Conservation (phyloP, 1,140 invertebrate genomes). For the Cyphomyrmex costatus region DNA sequence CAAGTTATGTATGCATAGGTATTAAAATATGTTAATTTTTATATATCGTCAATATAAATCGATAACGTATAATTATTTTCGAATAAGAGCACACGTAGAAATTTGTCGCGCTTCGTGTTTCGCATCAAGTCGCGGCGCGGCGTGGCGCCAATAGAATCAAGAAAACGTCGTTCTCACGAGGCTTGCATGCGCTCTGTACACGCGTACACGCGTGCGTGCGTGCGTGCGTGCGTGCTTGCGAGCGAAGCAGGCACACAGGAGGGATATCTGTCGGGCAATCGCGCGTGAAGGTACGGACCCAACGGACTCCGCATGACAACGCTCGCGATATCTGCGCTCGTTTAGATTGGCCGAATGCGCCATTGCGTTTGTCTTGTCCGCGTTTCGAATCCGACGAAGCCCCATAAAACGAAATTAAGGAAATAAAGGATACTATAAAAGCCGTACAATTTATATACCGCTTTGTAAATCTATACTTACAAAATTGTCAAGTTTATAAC, state of each 20-base stretch:
- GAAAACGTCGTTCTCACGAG: slow-evolving; percentile 79
- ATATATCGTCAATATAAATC: not conserved
- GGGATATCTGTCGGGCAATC: slow-evolving; percentile 67
- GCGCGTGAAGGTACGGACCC: slow-evolving; percentile 73
- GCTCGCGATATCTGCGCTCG: slow-evolving; percentile 64
- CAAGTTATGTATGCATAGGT: too few relatives aligned
- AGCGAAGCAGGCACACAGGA: slow-evolving; percentile 44
- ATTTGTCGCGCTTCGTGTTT: slow-evolving; percentile 71
- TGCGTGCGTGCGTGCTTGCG: slow-evolving; percentile 66
- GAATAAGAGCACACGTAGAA: slow-evolving; percentile 44
- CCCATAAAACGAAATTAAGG: not conserved
- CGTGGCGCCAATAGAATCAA: slow-evolving; percentile 75
- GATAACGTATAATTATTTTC: not conserved
- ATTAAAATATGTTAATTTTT: too few relatives aligned
- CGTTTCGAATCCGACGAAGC: not conserved
- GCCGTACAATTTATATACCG: not conserved
- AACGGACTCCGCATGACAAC: slow-evolving; percentile 75
- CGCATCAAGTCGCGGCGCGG: slow-evolving; percentile 60
- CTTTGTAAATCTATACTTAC: not conserved
- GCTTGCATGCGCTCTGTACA: slow-evolving; percentile 68
- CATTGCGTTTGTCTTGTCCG: slow-evolving; percentile 18
- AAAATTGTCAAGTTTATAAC: not conserved
- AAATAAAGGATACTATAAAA: not conserved
- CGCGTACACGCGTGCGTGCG: slow-evolving; percentile 63
- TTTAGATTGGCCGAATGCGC: slow-evolving; percentile 67